phyloP scores from a whole-genome alignment of 2,888 invertebrate genomes.

The Euspilapteryx auroguttella region DNA sequence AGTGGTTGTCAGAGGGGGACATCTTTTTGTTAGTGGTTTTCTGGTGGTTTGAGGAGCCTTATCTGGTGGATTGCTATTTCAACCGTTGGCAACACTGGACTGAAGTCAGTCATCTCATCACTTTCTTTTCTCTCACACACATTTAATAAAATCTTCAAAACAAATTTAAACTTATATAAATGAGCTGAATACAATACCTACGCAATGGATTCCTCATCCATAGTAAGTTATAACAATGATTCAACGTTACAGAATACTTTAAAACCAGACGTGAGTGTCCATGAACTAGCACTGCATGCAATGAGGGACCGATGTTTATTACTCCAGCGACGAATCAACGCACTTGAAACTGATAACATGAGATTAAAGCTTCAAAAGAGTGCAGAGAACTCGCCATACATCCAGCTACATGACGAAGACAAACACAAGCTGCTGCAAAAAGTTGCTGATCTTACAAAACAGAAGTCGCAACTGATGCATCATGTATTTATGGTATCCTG shows the following conservation, averaged over 20 bases:
- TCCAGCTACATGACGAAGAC: constrained; percentile 42
- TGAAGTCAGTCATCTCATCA: no score
- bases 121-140: no score
- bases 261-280: constrained; percentile 59
- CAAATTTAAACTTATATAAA: no score
- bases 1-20: no score
- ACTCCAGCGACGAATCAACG: constrained; percentile 69
- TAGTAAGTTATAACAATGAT: constrained; percentile 51
- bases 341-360: constrained; percentile 77
- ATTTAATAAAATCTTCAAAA: no score
- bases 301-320: constrained; percentile 80
- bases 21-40: no score
- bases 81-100: no score
- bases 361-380: constrained; percentile 48
- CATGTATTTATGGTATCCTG: constrained; percentile 80
- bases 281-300: constrained; percentile 77
- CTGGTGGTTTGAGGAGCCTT: no score
- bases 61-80: no score
- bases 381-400: constrained; percentile 21
- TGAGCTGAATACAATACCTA: no score
- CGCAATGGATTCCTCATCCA: constrained; percentile 47
- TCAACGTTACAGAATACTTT: constrained; percentile 41
- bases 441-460: constrained; percentile 70
- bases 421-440: constrained; percentile 58
- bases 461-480: constrained; percentile 75